phyloP scores from a whole-genome alignment of 2,113 vertebrate genomes.

The Oncorhynchus mykiss region DNA sequence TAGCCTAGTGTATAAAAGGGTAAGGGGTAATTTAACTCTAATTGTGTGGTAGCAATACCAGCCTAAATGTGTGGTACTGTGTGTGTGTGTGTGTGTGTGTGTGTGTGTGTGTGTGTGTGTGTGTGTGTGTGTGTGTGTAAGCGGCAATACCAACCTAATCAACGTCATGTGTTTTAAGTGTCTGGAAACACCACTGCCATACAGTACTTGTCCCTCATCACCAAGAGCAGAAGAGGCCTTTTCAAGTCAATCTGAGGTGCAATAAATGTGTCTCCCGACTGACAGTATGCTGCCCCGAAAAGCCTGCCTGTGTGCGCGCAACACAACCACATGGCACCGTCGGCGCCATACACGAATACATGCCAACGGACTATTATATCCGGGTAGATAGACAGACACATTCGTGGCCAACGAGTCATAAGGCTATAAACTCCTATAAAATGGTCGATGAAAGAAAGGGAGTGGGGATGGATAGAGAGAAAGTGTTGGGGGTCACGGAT shows the following conservation, averaged over 20 bases:
- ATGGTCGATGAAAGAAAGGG: constrained; percentile 51
- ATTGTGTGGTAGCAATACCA: too few species aligned
- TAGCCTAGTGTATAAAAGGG: too few species aligned
- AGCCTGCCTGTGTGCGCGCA: constrained; percentile 40
- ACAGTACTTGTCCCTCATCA: constrained; percentile 33
- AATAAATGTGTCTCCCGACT: constrained; percentile 66
- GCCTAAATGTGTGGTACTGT: too few species aligned
- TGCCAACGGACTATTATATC: constrained; percentile 27
- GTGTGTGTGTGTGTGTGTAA: background rate
- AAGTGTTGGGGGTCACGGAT: background rate
- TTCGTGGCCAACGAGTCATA: constrained; percentile 61
- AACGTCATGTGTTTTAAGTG: background rate
- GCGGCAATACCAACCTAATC: background rate
- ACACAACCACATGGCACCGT: too few species aligned
- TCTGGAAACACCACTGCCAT: background rate
- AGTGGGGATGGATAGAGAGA: constrained; percentile 17
- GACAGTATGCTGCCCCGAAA: constrained; percentile 61
- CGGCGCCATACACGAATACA: constrained; percentile 43
- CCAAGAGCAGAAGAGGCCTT: constrained; percentile 50
- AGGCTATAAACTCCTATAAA: constrained; percentile 67
- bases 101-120: background rate
- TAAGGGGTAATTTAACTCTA: too few species aligned
- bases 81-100: background rate
- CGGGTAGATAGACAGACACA: constrained; percentile 31
- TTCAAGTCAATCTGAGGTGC: constrained; percentile 45